Evolutionary conservation across 2,888 invertebrate genomes (phyloP).

Genomic region (Hydrotaea cyrtoneurina): DNA sequence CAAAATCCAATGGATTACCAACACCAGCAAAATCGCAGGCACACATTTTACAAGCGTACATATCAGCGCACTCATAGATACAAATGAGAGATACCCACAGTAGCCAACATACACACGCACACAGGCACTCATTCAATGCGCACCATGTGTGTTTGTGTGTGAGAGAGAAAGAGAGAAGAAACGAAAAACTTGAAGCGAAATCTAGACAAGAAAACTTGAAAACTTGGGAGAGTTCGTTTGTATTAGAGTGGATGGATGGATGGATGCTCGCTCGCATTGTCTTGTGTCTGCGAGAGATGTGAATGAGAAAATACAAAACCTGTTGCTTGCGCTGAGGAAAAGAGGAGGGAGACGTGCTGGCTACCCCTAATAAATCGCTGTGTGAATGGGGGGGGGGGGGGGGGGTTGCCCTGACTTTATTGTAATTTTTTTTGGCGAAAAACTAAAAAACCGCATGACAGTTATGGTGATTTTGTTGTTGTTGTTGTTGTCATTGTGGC

Average conservation of each 20-base stretch:
- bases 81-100: not conserved
- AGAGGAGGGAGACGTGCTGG: not conserved
- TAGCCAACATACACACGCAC: conserved; percentile 32
- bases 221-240: not conserved
- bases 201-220: not conserved
- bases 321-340: conserved; percentile 41
- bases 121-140: conserved; percentile 26
- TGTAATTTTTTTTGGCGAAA: conserved; percentile 1
- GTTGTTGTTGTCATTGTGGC: not conserved
- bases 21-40: conserved; percentile 52
- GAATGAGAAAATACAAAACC: conserved; percentile 38
- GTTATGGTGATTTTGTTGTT: not conserved
- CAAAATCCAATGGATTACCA: conserved; percentile 75
- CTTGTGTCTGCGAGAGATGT: not conserved
- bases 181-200: not conserved
- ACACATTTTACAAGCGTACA: too few species aligned
- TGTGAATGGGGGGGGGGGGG: too few species aligned
- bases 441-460: not conserved
- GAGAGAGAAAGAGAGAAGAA: conserved; percentile 7
- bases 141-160: not conserved
- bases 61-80: conserved; percentile 18
- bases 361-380: too few species aligned
- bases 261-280: not conserved
- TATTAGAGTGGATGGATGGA: not conserved
- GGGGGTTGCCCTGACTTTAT: too few species aligned